Percentiles rank a stretch among this genome's conserved stretches.
Evolutionary conservation across 2,888 invertebrate species (phyloP).

Genomic region (Lordiphosa fenestrarum): DNA sequence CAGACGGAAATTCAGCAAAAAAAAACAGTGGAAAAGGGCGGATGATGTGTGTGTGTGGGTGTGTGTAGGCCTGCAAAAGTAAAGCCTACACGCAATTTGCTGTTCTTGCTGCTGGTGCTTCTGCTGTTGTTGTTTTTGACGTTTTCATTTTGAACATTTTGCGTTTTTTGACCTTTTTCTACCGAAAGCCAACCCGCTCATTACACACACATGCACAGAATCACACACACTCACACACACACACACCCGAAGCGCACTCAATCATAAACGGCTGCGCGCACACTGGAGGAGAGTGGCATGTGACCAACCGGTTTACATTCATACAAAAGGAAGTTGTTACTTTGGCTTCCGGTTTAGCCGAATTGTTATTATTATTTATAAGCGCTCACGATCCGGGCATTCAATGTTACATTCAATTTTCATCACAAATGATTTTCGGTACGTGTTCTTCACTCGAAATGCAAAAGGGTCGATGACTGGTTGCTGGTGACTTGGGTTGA

Average conservation of each 20-base stretch:
- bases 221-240: slow-evolving; percentile 24
- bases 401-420: slow-evolving; percentile 31
- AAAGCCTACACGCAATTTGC: slow-evolving; percentile 56
- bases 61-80: slow-evolving; percentile 31
- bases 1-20: slow-evolving; percentile 57
- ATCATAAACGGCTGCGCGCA: slow-evolving; percentile 58
- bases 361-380: slow-evolving; percentile 74
- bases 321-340: slow-evolving; percentile 75
- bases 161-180: slow-evolving; percentile 51
- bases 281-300: slow-evolving; percentile 50
- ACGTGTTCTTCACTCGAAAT: slow-evolving; percentile 7
- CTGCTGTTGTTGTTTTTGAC: slow-evolving; percentile 40
- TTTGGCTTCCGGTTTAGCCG: slow-evolving; percentile 70
- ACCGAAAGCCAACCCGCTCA: slow-evolving; percentile 4
- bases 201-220: slow-evolving; percentile 6
- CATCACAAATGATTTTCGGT: slow-evolving; percentile 14
- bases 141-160: slow-evolving; percentile 52
- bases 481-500: slow-evolving; percentile 9
- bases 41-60: slow-evolving; percentile 16
- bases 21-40: slow-evolving; percentile 52
- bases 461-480: slow-evolving; percentile 16
- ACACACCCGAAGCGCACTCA: slow-evolving; percentile 55
- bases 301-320: slow-evolving; percentile 63
- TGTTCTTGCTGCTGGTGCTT: slow-evolving; percentile 11
- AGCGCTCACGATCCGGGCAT: slow-evolving; percentile 36